Evolutionary conservation across 2,888 invertebrate species (phyloP).

Genomic region (Vanessa cardui): DNA sequence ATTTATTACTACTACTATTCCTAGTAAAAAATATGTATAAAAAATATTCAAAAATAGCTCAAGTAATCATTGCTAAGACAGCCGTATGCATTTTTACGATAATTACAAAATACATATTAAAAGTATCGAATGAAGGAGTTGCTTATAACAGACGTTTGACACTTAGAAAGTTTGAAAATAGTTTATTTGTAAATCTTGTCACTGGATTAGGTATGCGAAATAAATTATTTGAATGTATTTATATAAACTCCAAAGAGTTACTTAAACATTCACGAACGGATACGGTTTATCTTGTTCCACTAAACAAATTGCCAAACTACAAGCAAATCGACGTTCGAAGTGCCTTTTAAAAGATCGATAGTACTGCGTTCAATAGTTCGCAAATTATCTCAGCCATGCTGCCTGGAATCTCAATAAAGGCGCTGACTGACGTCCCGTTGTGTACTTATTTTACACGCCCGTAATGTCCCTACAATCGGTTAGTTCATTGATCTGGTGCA

Average conservation of each 20-base stretch:
- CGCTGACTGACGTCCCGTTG: constrained; percentile 49
- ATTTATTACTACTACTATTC: no score
- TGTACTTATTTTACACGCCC: constrained; percentile 60
- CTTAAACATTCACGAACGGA: constrained; percentile 28
- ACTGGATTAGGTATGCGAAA: no score
- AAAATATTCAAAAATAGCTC: no score
- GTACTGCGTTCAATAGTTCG: constrained; percentile 34
- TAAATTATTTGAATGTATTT: not conserved
- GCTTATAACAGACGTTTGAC: no score
- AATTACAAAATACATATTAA: no score
- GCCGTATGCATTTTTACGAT: no score
- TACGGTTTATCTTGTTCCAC: constrained; percentile 31
- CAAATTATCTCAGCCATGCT: constrained; percentile 42
- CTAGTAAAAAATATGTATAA: no score
- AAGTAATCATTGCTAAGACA: no score
- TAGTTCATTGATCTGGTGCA: constrained; percentile 46
- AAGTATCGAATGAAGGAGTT: no score
- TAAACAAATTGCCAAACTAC: constrained; percentile 34
- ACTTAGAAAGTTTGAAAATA: no score
- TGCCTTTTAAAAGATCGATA: constrained; percentile 32
- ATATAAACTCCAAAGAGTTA: constrained; percentile 19
- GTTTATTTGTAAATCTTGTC: no score
- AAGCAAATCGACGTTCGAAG: constrained; percentile 31
- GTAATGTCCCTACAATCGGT: constrained; percentile 63
- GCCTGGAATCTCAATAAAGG: constrained; percentile 50